Percentiles rank a stretch among this genome's conserved stretches.
Evolutionary conservation across 1,140 invertebrate genomes (phyloP).

Genomic region (Camponotus vicinus): DNA sequence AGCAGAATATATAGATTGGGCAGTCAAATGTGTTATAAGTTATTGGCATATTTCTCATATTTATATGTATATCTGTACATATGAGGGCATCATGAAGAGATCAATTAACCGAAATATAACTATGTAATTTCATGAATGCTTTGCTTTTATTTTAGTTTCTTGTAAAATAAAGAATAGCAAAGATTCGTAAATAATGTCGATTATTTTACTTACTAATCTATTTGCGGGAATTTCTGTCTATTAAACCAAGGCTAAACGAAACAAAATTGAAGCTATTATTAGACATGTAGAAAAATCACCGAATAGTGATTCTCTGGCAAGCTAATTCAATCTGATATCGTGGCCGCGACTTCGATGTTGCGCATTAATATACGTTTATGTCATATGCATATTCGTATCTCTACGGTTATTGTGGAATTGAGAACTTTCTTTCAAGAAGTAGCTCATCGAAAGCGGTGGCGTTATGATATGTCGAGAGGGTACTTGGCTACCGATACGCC

Average conservation of each 20-base stretch:
- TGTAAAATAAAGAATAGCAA: not conserved
- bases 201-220: not conserved
- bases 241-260: not conserved
- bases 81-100: too few relatives aligned
- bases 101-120: too few relatives aligned
- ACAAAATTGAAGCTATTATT: slow-evolving; percentile 35
- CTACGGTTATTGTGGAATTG: slow-evolving; percentile 32
- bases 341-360: not conserved
- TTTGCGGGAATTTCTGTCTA: not conserved
- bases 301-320: not conserved
- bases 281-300: slow-evolving; percentile 5
- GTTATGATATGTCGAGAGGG: slow-evolving; percentile 16
- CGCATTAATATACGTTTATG: slow-evolving; percentile 11
- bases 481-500: not conserved
- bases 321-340: slow-evolving; percentile 26
- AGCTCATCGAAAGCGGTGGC: slow-evolving; percentile 47
- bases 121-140: too few relatives aligned
- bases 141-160: not conserved
- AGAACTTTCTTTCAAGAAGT: slow-evolving; percentile 64
- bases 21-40: too few relatives aligned
- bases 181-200: not conserved
- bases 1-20: too few relatives aligned
- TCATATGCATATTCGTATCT: slow-evolving; percentile 34
- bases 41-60: too few relatives aligned
- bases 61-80: too few relatives aligned